Evolutionary conservation across 2,113 vertebrate species (phyloP), one percentile per base, ranked within the genome.

Genomic region (Podocnemis expansa): DNA sequence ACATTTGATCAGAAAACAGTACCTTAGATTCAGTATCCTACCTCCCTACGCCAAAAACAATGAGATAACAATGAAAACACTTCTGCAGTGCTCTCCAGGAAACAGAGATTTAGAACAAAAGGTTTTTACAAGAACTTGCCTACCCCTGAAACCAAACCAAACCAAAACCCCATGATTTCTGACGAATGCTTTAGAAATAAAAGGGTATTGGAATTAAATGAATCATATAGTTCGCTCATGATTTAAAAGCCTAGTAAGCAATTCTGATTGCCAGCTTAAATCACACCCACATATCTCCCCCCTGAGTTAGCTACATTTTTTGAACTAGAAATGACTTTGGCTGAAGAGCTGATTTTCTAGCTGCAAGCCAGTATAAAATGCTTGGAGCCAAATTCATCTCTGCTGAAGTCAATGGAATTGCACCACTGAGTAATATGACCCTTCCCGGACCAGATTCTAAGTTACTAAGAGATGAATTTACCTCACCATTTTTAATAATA

Each of bases 231-330:
- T 10, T 85, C 92, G 89, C 19, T 70, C 60, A 12, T 84, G 73
- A 93, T 89, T 89, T 86, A 94, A 92, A 84, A 95, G 45, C 76
- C 34, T 56, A 58, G 75, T 24, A 80, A 92, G n/a, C 24, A 80
- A 2, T 91, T 86, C 43, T 85, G 25, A 82, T 70, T 89, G 92
- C 73, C 89, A 21, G 63, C 92, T 55, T 84, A 93, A 70, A 89
- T 85, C 29, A 78, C 55, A 85, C 54, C 89, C 58, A 96, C 43
- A 84, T 47, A 67, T 80, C 89, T 84, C 60, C 47, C n/a, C 6
- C 86, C 76, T 41, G 11, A 80, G 3, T 7, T 70, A 84, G 41
- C 45, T 89, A 19, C 45, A 75, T 91, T 91, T 95, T 90, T 56
- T 67, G 9, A 92, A 81, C 34, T 78, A 83, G 21, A 86, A 87